Base-by-base conservation (phyloP, 1,140 invertebrate genomes). In the Nasonia longicornis region DNA sequence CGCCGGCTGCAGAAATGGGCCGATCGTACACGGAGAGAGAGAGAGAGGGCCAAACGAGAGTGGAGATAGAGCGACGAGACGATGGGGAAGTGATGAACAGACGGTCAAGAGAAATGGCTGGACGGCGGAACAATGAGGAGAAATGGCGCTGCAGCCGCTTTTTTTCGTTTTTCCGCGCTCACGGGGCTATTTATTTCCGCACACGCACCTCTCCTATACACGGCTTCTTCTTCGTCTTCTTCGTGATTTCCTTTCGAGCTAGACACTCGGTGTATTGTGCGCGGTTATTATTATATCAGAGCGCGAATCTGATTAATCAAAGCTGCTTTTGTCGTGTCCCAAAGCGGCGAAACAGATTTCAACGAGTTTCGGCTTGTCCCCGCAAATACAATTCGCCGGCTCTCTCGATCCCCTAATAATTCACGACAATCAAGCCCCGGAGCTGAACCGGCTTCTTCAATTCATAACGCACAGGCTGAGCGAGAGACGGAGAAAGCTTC, bases 1-100 rank as follows among this genome's bases (percentile, higher is more conserved):
- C 67, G 71, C 80, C 71, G 77, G 82, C 71, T 75, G 83, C 84
- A 82, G 75, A 85, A 84, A 82, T 84, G 80, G 78, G 77, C 72
- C 79, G 67, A 58, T 58, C 20, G 52, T 58, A n/a, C 35, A 26
- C 26, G 26, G 31, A 35, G 31, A 35, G 31, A 0, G 38, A 42
- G 38, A 42, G 38, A 42, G 38, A 42, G 0, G 38, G 38, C 38
- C 45, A 4, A 22, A 29, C 69, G 58, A 72, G 29, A 29, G 64
- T 58, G 38, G 74, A 76, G 64, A 76, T 42, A 38, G 63, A 64
- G 38, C 26, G n/a, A 14, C 45, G 11, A 20, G 31, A 10, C 10
- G 29, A 71, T 45, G 69, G 69, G 38, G 22, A 79, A 52, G 45
- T 77, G 75, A 77, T 64, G 75, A 67, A 42, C 35, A 45, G 29